Conservation (phyloP, 1,140 invertebrate species). For the Doryteuthis pealeii region DNA sequence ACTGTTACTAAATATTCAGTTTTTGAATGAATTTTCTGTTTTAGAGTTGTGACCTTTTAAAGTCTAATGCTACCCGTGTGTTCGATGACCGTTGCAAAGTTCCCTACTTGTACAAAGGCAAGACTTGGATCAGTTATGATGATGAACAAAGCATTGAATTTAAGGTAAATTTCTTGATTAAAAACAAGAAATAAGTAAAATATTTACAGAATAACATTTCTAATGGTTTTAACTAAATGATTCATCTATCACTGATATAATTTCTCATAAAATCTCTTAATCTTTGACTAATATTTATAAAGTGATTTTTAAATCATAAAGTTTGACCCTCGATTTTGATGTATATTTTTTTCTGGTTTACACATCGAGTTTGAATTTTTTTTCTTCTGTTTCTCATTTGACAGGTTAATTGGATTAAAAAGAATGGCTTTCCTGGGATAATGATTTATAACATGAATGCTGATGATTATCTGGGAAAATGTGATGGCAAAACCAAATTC, state of each 20-base stretch:
- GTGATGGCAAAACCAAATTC: conserved; percentile 18
- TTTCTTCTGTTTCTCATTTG: neutral
- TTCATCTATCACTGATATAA: neutral
- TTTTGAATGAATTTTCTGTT: too few species aligned
- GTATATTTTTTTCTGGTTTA: too few species aligned
- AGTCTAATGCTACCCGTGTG: conserved; percentile 37
- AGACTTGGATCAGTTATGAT: conserved; percentile 90
- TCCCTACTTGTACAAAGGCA: conserved; percentile 75
- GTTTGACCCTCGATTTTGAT: neutral
- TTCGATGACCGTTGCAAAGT: conserved; percentile 73
- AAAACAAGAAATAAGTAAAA: neutral
- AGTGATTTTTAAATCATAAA: neutral
- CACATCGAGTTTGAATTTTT: neutral
- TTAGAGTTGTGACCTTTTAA: conserved; percentile 12
- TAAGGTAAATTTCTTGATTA: conserved; percentile 64
- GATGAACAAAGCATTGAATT: conserved; percentile 72
- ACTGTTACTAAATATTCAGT: too few species aligned
- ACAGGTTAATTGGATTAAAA: conserved; percentile 22
- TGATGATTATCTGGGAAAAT: conserved; percentile 17
- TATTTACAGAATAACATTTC: neutral
- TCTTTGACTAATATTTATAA: neutral
- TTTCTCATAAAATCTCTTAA: neutral
- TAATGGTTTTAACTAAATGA: too few species aligned
- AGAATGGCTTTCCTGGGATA: conserved; percentile 23
- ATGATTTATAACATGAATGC: conserved; percentile 24